Evolutionary conservation across 2,113 vertebrate genomes (phyloP), one percentile per base, ranked within the genome.

Genomic region (Thryonomys swinderianus): DNA sequence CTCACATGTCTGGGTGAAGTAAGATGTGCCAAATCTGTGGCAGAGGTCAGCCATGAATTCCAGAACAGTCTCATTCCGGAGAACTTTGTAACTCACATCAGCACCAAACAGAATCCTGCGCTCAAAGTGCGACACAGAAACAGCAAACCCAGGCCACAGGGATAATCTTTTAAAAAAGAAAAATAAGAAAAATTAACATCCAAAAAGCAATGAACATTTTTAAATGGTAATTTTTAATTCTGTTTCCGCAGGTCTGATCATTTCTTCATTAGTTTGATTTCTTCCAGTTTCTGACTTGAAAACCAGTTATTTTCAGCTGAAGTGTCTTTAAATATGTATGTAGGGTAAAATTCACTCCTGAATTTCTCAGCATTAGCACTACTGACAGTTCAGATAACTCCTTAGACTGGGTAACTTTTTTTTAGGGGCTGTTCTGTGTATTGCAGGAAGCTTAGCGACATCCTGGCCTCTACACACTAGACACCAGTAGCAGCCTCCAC

Each of bases 81-180:
- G 98, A 40, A 98, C 59, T 88, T 98, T 98, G n/a, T 98, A 98
- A 83, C 97, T 97, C 57, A 98, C 95, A 0, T 98, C 96, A 17
- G 97, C 98, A 85, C 95, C 95, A 11, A 98, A 62, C 12, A 97
- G 95, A 5, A 98, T 94, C 17, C 37, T 95, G 48, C 66, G 97
- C 79, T 98, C 98, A 90, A 97, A 98, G 20, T 92, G 81, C 3
- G 97, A 93, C 17, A 98, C 87, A 4, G 98, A 98, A 69, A 98
- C 0, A 10, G 97, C 64, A 57, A 98, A 98, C 3, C 98, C 98
- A 9, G 98, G 98, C 98, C 98, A 98, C 45, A 98, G 94, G 6
- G 96, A 96, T 85, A 98, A 80, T 37, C 98, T 98, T 81, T 13
- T 40, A 84, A 94, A 90, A 94, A n/a, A 57, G 32, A 32, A 3